A percentile compares a stretch with the other conserved stretches of the same genome.
Evolutionary conservation across 2,888 invertebrate species (phyloP).

Genomic region (Heteromyza rotundicornis): DNA sequence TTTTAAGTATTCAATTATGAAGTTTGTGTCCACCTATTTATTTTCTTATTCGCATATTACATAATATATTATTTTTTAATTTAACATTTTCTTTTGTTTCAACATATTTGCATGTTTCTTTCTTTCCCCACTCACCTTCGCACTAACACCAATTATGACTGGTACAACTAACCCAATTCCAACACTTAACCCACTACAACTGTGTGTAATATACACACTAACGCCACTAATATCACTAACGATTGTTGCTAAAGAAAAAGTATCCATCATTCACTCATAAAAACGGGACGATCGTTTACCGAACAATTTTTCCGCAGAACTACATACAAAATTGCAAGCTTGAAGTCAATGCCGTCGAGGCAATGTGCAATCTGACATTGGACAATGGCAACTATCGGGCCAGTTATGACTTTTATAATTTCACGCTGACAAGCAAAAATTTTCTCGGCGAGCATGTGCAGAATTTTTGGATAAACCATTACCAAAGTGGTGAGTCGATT

Average conservation of each 20-base stretch:
- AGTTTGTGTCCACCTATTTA: too few species aligned
- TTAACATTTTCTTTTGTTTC: neutral
- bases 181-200: neutral
- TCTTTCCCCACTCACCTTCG: neutral
- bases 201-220: neutral
- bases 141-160: slow-evolving; percentile 5
- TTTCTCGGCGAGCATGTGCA: slow-evolving; percentile 66
- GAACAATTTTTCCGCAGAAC: slow-evolving; percentile 41
- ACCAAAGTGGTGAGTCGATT: slow-evolving; percentile 45
- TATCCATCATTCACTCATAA: neutral
- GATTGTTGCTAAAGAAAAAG: neutral
- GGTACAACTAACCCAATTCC: neutral
- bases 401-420: slow-evolving; percentile 62
- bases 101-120: neutral
- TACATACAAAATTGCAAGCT: slow-evolving; percentile 37
- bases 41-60: too few species aligned
- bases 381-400: slow-evolving; percentile 35
- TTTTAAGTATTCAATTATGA: neutral
- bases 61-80: too few species aligned
- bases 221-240: neutral
- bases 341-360: slow-evolving; percentile 30
- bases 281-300: slow-evolving; percentile 35
- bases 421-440: slow-evolving; percentile 69
- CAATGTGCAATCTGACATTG: slow-evolving; percentile 39
- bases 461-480: slow-evolving; percentile 69